Base-by-base conservation (phyloP, 2,888 invertebrate genomes). In the Patella ulyssiponensis region DNA sequence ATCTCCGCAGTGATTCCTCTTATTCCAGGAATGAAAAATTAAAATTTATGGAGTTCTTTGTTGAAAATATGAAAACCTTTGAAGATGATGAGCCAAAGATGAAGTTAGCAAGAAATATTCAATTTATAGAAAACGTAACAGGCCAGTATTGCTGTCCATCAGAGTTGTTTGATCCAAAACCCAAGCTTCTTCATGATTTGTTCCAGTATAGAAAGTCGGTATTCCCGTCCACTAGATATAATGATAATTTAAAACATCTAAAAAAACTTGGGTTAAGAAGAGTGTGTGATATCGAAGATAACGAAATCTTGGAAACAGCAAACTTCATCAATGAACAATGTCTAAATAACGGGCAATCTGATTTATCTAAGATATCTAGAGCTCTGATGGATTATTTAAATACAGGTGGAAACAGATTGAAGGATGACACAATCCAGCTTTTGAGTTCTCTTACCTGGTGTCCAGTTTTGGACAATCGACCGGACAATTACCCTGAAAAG, bases 161-260 rank as follows among this genome's bases (percentile, higher is more conserved):
- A 52, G 80, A 81, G 2, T 75, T 85, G 44, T 86, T 79, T 82
- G 87, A 88, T 71, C 87, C 86, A 3, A 80, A 75, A 14, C 73
- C 82, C 23, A 71, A 73, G 12, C 71, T 83, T 7, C 77, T 87
- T 11, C 79, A 82, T 71, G 75, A 79, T 11, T 58, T 86, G 69
- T 84, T 87, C 77, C 27, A 74, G 33, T 33, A 33, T 33, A 7
- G 7, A 33, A 33, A 33, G 33, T 85, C 87, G 71, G 83, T 81
- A 23, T 78, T 80, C 73, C 87, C 88, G 76, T 88, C 88, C 51
- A 74, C 76, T 1, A 33, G 33, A 33, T 33, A 33, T 33, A 77
- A 77, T 1, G 9, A 23, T 20, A 23, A 64, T 23, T 9, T 86
- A 3, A 72, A 79, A 2, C 79, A 82, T 33, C 81, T 87, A 17